Evolutionary conservation across 2,888 invertebrate species (phyloP).

Genomic region (Drosophila maculinotata): DNA sequence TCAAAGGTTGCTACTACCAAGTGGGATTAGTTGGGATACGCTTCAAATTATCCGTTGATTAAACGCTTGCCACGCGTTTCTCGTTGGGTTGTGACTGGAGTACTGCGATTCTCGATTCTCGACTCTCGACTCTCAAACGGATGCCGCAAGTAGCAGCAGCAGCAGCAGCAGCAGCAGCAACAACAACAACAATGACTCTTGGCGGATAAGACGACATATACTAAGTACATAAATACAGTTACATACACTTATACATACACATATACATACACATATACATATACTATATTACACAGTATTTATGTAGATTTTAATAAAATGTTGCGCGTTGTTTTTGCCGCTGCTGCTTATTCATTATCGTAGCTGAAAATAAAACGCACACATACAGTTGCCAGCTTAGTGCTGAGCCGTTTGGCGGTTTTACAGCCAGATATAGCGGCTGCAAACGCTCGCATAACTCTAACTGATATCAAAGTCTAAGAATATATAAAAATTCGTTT

Average conservation of each 20-base stretch:
- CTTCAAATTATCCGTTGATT: conserved; percentile 24
- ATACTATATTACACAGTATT: conserved; percentile 24
- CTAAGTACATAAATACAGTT: conserved; percentile 30
- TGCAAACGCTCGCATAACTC: not conserved
- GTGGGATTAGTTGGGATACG: conserved; percentile 4
- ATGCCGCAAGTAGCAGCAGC: conserved; percentile 44
- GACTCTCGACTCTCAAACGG: conserved; percentile 30
- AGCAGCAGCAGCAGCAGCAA: no score
- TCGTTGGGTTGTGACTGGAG: conserved; percentile 48
- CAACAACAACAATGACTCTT: no score
- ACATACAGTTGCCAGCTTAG: conserved; percentile 18
- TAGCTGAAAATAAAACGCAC: conserved; percentile 58
- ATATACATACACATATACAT: conserved; percentile 2
- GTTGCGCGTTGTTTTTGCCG: conserved; percentile 49
- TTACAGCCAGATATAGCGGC: conserved; percentile 22
- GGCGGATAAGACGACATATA: conserved; percentile 65
- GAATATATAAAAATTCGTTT: no score
- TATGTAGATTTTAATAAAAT: conserved; percentile 51
- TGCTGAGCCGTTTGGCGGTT: conserved; percentile 23
- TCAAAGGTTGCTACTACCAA: no score
- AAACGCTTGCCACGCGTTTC: conserved; percentile 27
- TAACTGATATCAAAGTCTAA: no score
- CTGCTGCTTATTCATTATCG: conserved; percentile 53
- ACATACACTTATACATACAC: not conserved
- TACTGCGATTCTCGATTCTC: conserved; percentile 45